Base-by-base conservation (phyloP, 2,888 invertebrate genomes). In the Ophioninae sp. region DNA sequence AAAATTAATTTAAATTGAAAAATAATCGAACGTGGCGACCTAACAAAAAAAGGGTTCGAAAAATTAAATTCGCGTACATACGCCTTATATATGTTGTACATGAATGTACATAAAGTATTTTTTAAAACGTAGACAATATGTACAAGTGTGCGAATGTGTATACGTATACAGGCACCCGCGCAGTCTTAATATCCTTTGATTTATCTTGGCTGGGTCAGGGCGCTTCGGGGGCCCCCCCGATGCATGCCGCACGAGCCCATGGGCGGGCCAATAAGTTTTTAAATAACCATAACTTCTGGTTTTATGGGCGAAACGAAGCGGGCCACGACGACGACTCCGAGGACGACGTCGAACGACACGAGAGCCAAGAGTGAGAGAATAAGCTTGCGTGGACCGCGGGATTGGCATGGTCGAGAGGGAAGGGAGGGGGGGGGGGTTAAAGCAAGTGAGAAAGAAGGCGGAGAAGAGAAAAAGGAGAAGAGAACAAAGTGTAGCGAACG, bases 181-280 rank as follows among this genome's bases (percentile, higher is more conserved):
- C 71, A 90, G 90, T 91, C 91, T 91, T 91, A 91, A 92, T 91
- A 92, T 91, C 91, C 89, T 88, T 90, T 91, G 92, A 92, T 92
- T 92, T 92, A 92, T 92, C 90, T 91, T 85, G 90, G 90, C 90
- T 90, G 90, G 91, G 92, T 92, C 92, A 91, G 87, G 90, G 88
- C 88, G 89, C 87, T 90, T 90, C 88, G 89, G 90, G 89, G 90
- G 88, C 89, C 87, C 83, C n/a, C n/a, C n/a, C n/a, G 85, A 84
- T 88, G 88, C 87, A 88, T 88, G 89, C 88, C 88, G 88, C 88
- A 89, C 41, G 80, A 76, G 86, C 88, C 86, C 88, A 91, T 91
- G 91, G 91, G 91, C 91, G 91, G 91, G 91, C 91, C 91, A 91
- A 92, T 92, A 91, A 91, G 91, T 91, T 92, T 92, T 91, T 91